These are phyloP conservation scores for Dicaeum eximium DNA, from an alignment of 2,113 vertebrate genomes.

Conservation along the genomic window DNA sequence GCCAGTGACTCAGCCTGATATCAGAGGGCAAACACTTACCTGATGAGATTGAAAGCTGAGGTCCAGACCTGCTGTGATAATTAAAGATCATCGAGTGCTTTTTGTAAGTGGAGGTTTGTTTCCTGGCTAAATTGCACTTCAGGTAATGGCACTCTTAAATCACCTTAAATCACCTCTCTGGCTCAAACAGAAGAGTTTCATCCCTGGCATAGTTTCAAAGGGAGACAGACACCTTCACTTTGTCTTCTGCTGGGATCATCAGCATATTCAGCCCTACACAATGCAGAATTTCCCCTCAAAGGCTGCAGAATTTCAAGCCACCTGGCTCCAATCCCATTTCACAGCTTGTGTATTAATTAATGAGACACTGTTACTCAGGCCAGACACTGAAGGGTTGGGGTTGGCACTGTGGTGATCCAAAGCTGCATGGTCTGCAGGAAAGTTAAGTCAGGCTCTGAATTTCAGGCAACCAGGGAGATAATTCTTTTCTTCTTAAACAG, in stretches of 20 bases:
- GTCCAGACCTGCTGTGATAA: conserved; percentile 6
- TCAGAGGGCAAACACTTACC: neutral
- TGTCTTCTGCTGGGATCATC: neutral
- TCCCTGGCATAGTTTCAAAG: neutral
- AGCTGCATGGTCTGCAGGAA: neutral
- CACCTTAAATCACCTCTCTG: neutral
- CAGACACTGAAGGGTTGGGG: neutral
- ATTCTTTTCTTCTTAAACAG: neutral
- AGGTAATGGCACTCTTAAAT: neutral
- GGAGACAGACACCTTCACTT: neutral
- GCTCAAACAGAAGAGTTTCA: neutral
- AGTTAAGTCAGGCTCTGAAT: neutral
- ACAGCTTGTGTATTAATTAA: conserved; percentile 11
- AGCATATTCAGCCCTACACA: neutral
- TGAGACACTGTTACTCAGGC: neutral
- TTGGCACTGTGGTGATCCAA: neutral
- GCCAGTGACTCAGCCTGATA: neutral
- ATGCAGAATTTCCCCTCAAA: neutral
- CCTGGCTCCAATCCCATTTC: neutral
- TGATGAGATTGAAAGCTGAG: conserved; percentile 20
- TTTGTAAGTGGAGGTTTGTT: neutral
- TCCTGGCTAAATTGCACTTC: neutral
- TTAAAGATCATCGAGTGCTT: conserved; percentile 8
- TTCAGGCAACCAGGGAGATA: neutral
- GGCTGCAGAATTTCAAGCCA: neutral